phyloP scores from a whole-genome alignment of 2,797 vertebrate genomes.

The Coregonus ussuriensis region DNA sequence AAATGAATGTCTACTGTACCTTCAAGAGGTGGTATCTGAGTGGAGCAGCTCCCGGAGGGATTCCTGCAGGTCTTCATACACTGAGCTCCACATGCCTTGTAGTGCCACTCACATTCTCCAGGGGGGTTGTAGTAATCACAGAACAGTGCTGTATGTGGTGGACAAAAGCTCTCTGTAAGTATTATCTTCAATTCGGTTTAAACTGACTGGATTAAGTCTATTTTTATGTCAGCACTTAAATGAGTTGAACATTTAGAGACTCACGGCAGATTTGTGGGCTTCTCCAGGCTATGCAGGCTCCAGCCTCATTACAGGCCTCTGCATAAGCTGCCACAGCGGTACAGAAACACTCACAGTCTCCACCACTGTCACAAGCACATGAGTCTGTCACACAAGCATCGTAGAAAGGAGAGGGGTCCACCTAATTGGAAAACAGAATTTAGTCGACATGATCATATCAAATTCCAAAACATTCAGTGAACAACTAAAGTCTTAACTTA shows the following conservation, averaged over 20 bases:
- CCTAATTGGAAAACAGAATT: conserved; percentile 59
- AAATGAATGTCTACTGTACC: conserved; percentile 33
- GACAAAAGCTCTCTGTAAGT: background rate
- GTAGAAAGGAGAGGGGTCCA: conserved; percentile 80
- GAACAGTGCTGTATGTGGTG: conserved; percentile 80
- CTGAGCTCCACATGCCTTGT: conserved; percentile 80
- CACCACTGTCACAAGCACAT: conserved; percentile 83
- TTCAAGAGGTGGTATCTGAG: conserved; percentile 63
- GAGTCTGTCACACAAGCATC: conserved; percentile 83
- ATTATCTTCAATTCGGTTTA: background rate
- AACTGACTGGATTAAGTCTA: background rate
- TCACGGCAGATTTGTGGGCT: conserved; percentile 83
- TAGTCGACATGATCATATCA: background rate
- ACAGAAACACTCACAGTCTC: conserved; percentile 85
- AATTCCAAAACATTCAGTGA: background rate
- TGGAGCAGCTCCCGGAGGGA: conserved; percentile 64
- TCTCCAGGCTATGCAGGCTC: conserved; percentile 81
- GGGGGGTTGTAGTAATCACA: conserved; percentile 88
- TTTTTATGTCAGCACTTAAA: background rate
- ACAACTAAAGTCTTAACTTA: conserved; percentile 42
- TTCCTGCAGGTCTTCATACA: conserved; percentile 68
- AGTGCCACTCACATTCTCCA: conserved; percentile 86
- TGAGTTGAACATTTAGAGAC: conserved; percentile 30
- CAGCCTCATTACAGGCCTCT: conserved; percentile 77
- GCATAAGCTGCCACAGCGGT: conserved; percentile 84